Evolutionary conservation across 2,888 invertebrate species (phyloP), one percentile per base, ranked within the genome.

Genomic region (Mystacides longicornis): DNA sequence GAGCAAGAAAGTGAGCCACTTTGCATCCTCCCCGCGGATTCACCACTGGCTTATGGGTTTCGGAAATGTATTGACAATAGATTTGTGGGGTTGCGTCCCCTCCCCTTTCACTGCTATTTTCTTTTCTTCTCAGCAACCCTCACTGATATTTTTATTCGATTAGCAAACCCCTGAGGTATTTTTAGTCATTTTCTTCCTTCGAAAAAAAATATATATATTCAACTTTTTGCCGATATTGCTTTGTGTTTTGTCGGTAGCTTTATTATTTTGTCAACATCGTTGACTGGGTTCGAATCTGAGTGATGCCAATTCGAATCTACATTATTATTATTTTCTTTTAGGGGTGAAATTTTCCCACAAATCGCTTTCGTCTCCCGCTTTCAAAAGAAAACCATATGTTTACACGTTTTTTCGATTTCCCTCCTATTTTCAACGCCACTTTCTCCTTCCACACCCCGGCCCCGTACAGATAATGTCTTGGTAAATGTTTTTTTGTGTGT

Each of bases 101-200:
- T 52, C 48, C 51, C 57, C 55, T 60, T 46, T 60, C 55, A 52
- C 58, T 60, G 54, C 51, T 58, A 48, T 61, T 55, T 57, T 61
- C 58, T 58, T 60, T 55, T 58, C 59, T 58, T 60, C 54, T 56
- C 22, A 27, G 60, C 46, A 58, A 59, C 61, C 61, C 61, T 23
- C 54, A 52, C 76, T 76, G 77, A 78, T 78, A 78, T 78, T 78
- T 78, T 78, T 78, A 78, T 78, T 78, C 77, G 77, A 78, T 78
- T 78, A 78, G 77, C 37, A 75, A 77, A 75, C 77, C 77, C 77
- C 77, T 71, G 74, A 77, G 77, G 77, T 77, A 77, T 77, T 78
- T 77, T 78, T 78, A 77, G 77, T 51, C 75, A 75, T 77, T 77
- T 76, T 75, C 76, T 72, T 75, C 75, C 75, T 77, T 77, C n/a